Evolutionary conservation across 2,888 invertebrate species (phyloP), one percentile per base, ranked within the genome.

Genomic region (Sepioteuthis lessoniana): DNA sequence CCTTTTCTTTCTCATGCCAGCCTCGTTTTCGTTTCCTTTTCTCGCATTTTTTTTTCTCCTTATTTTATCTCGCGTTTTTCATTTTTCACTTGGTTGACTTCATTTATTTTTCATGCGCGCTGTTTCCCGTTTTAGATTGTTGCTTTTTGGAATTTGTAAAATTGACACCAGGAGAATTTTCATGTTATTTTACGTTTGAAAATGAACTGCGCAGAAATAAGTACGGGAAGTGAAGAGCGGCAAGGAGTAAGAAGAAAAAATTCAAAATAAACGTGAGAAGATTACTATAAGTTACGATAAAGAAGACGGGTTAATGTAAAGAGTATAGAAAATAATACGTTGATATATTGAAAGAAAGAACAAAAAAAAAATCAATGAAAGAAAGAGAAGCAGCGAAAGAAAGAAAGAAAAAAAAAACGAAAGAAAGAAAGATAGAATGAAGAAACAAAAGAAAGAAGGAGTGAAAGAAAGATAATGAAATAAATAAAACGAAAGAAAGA

Each of bases 61-160:
- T 55, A 25, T 55, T 76, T 31, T 76, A 25, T 21, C 55, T 55
- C 21, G 21, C 21, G 31, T 76, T 13, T n/a, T 13, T 31, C 76
- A n/a, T n/a, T 76, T 76, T n/a, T 76, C n/a, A 76, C n/a, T 76
- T 35, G 76, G 76, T 76, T 76, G n/a, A 76, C n/a, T 76, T 76
- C 76, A 76, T 76, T 76, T 76, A 76, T 76, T 76, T 76, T 76
- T 76, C 76, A 76, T 76, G 76, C n/a, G 35, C n/a, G 16, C n/a
- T 35, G 76, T 35, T 76, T 76, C 76, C 76, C n/a, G n/a, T 76
- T 76, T 76, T n/a, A 76, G 76, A 76, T 76, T 76, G n/a, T 55
- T 55, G 55, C 55, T 76, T 76, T 76, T 76, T 76, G 4, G 16
- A 76, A 76, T n/a, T 76, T 35, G n/a, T n/a, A 76, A 76, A 76